Evolutionary conservation across 2,888 invertebrate genomes (phyloP), one percentile per base, ranked within the genome.

Genomic region (Ptychoptera albimana): DNA sequence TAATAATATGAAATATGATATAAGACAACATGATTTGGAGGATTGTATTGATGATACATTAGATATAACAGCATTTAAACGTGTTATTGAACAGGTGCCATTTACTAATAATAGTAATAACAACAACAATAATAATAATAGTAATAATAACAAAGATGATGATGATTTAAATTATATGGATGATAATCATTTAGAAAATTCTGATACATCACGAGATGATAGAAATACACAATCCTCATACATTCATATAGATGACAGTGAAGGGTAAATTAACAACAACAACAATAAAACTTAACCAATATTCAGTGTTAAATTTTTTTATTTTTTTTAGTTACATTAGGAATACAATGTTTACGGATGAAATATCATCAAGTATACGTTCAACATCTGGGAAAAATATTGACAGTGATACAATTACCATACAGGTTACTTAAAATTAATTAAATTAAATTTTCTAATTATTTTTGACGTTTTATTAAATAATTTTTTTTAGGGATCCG

Each of bases 361-460:
- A 80, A 64, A 77, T 80, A 59, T 71, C 72, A 55, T 75, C 80
- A 73, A 75, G 78, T 57, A 78, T 82, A 55, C 74, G 75, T 58
- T 78, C 80, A 43, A 79, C 75, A 45, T 70, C 71, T 47, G 63
- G 72, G 54, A 70, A 71, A 57, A 68, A 68, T 43, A 74, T 77
- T 72, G 75, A 78, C 40, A 71, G 71, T 49, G 75, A 79, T 60
- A 75, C 78, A 41, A 69, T 79, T 48, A 77, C 76, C 43, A 75
- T 80, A 53, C 79, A 81, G 65, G 64, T 64, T 64, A 53, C 52
- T 12, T 11, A 30, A 12, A 32, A 9, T 8, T 4, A 3, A 11
- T 12, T 5, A 36, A n/a, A 8, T 12, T 11, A 35, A 35, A 35
- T 11, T n/a, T n/a, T n/a, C 10, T 31, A 31, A 8, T 31, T 31